Percentiles rank a stretch among this genome's conserved stretches.
Conservation (phyloP, 2,797 vertebrate species). For the Argyrosomus regius region DNA sequence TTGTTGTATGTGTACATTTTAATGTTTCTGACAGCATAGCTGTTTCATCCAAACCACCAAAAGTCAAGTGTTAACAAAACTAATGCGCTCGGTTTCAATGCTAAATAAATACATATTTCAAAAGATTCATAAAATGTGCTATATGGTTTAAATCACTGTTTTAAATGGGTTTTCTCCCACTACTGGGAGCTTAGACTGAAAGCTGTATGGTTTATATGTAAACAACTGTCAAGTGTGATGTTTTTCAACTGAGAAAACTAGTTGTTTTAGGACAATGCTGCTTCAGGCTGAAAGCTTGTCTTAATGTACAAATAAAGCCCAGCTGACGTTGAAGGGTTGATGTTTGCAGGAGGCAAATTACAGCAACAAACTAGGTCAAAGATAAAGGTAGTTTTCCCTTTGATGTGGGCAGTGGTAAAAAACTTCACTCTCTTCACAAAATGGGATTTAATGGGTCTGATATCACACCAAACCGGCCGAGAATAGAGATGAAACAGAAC, state of each 20-base stretch:
- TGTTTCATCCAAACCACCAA: constrained; percentile 56
- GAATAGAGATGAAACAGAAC: constrained; percentile 45
- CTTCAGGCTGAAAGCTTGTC: constrained; percentile 25
- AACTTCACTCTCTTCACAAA: constrained; percentile 26
- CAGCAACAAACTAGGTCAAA: constrained; percentile 54
- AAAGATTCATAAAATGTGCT: constrained; percentile 46
- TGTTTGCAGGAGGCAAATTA: constrained; percentile 36
- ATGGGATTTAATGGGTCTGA: constrained; percentile 41
- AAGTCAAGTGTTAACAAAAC: constrained; percentile 62
- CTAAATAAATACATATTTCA: constrained; percentile 55
- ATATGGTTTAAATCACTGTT: constrained; percentile 37
- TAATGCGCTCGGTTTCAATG: constrained; percentile 54
- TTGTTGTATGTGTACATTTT: constrained; percentile 61
- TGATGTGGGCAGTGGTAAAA: constrained; percentile 35
- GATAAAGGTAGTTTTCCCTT: constrained; percentile 58
- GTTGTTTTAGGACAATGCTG: constrained; percentile 31
- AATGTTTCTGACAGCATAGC: constrained; percentile 61
- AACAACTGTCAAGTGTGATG: constrained; percentile 56
- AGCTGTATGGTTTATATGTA: constrained; percentile 35
- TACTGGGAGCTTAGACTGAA: constrained; percentile 16
- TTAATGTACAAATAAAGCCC: constrained; percentile 32
- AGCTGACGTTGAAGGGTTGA: constrained; percentile 17
- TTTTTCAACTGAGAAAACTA: constrained; percentile 38
- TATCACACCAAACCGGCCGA: background rate
- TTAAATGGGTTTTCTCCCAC: constrained; percentile 29